Percentiles rank a stretch among this genome's conserved stretches.
These are phyloP conservation scores for Morinoia aosen DNA, from an alignment of 2,888 invertebrate species.

Conservation along the genomic window DNA sequence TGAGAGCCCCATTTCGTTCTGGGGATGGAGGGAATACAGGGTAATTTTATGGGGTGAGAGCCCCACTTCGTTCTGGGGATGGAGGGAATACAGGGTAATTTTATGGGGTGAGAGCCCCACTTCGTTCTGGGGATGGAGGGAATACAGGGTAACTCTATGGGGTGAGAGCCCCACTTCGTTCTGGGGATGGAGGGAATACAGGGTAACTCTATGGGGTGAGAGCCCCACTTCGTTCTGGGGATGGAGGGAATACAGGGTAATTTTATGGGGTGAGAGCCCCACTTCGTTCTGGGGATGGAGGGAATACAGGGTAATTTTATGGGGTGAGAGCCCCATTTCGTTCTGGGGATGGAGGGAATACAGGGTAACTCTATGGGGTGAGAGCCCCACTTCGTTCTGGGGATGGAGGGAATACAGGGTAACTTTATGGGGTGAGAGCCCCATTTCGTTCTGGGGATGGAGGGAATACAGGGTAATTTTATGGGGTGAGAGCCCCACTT, in stretches of 20 bases:
- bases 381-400: constrained; percentile 18
- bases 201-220: too few relatives aligned
- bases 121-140: too few relatives aligned
- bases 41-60: not conserved
- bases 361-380: not conserved
- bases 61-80: constrained; percentile 24
- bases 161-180: not conserved
- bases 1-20: too few relatives aligned
- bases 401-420: not conserved
- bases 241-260: too few relatives aligned
- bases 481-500: not conserved
- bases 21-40: too few relatives aligned
- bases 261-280: not conserved
- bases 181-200: not conserved
- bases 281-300: constrained; percentile 1
- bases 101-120: too few relatives aligned
- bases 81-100: not conserved
- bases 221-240: too few relatives aligned
- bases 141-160: not conserved
- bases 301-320: not conserved
- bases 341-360: too few relatives aligned
- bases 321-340: too few relatives aligned
- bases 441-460: too few relatives aligned
- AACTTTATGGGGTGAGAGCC: too few relatives aligned
- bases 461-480: too few relatives aligned